Percentiles rank a stretch among this genome's conserved stretches.
These are phyloP conservation scores for Cotesia congregata DNA, from an alignment of 2,888 invertebrate genomes.

Conservation along the genomic window DNA sequence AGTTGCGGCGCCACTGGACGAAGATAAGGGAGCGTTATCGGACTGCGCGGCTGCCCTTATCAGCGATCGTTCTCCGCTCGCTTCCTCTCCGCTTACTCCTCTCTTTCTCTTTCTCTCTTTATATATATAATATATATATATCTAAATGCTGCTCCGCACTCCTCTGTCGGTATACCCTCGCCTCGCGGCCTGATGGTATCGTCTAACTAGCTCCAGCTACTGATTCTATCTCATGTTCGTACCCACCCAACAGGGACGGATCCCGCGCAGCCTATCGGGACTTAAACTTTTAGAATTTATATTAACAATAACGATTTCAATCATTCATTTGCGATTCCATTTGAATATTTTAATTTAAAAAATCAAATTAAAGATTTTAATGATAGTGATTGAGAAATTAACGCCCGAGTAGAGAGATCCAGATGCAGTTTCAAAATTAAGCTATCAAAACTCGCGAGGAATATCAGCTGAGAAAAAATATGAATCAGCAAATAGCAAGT, in stretches of 20 bases:
- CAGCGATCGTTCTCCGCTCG: constrained; percentile 72
- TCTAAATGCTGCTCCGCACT: background rate
- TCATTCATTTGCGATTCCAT: background rate
- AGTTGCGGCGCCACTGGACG: constrained; percentile 70
- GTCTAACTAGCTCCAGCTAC: constrained; percentile 75
- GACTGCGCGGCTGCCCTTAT: constrained; percentile 67
- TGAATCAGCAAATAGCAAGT: constrained; percentile 12
- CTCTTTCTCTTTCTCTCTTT: constrained; percentile 48
- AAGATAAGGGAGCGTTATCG: constrained; percentile 70
- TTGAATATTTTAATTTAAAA: background rate
- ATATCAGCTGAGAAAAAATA: background rate
- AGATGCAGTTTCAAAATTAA: constrained; percentile 47
- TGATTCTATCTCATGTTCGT: constrained; percentile 71
- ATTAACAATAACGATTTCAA: constrained; percentile 15
- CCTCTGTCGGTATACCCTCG: constrained; percentile 57
- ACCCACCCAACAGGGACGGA: constrained; percentile 64
- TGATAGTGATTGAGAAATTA: background rate
- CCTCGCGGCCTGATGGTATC: constrained; percentile 72
- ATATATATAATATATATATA: constrained; percentile 24
- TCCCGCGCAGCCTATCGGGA: constrained; percentile 47
- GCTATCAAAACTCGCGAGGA: constrained; percentile 51
- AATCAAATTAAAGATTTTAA: background rate
- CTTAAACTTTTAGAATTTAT: constrained; percentile 9
- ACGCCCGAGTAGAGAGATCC: constrained; percentile 45
- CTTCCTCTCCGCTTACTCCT: constrained; percentile 57